These are phyloP conservation scores for Rhaphigaster nebulosa DNA, from an alignment of 2,888 invertebrate species.

Conservation along the genomic window DNA sequence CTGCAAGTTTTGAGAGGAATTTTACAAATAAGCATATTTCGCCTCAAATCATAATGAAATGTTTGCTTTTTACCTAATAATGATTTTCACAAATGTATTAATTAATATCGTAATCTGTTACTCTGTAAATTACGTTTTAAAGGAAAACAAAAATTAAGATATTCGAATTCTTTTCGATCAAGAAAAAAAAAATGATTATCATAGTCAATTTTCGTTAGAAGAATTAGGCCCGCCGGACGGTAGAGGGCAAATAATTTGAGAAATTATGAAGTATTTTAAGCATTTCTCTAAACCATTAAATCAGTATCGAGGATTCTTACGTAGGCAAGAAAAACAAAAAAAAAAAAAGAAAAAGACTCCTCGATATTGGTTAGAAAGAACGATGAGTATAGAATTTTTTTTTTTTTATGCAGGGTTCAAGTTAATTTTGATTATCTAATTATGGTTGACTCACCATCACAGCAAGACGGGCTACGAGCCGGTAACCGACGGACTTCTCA, in stretches of 20 bases:
- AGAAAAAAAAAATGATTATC: neutral
- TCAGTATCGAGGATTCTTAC: slow-evolving; percentile 43
- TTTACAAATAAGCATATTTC: no score
- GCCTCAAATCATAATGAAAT: no score
- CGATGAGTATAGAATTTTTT: slow-evolving; percentile 49
- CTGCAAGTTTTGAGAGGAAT: no score
- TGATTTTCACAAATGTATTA: no score
- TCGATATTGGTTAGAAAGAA: slow-evolving; percentile 39
- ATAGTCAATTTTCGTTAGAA: neutral
- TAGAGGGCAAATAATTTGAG: neutral
- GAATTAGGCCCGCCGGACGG: neutral
- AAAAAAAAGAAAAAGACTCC: neutral
- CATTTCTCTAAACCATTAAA: slow-evolving; percentile 14
- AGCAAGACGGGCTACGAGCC: neutral
- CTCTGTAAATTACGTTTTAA: no score
- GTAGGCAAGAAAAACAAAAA: neutral
- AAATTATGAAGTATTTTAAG: slow-evolving; percentile 47
- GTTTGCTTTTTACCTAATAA: no score
- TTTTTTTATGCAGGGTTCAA: slow-evolving; percentile 6
- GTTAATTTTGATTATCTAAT: slow-evolving; percentile 37
- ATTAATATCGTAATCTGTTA: no score
- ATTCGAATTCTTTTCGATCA: neutral
- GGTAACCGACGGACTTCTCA: neutral
- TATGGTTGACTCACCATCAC: neutral
- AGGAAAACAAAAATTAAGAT: no score